Evolutionary conservation across 2,888 invertebrate species (phyloP), one percentile per base, ranked within the genome.

Genomic region (Celastrina argiolus): DNA sequence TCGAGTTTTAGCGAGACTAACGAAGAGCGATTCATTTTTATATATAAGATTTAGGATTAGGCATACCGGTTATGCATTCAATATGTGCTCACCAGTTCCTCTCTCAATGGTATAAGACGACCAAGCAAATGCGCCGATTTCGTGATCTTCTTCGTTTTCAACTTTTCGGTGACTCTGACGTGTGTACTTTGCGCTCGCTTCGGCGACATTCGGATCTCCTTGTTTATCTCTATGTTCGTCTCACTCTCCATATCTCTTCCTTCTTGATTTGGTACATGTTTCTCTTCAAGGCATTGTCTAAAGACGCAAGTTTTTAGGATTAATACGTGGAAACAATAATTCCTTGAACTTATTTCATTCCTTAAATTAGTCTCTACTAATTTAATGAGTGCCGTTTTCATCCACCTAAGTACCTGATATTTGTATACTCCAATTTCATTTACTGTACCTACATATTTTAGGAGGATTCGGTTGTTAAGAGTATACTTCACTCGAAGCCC

Each of bases 101-200:
- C 66, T 69, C 14, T 78, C 74, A 66, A 74, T 70, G 68, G 67
- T 70, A 79, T 81, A 26, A 70, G 70, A 56, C 83, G 80, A 10
- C 87, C 82, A 14, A 89, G 74, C 71, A 88, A 67, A 71, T 90
- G 90, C 5, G 89, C 89, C 0, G 89, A 90, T 69, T 88, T 85
- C 0, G 90, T 90, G 5, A 70, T 81, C 76, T 90, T 89, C 65
- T 83, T 84, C 67, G 76, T 74, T 63, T 79, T 82, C 34, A 73
- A 72, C 64, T 72, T 78, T 2, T 83, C 81, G 0, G 67, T 56
- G 16, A 85, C 65, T 69, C 83, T 82, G 16, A 76, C 65, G 72
- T 88, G 88, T 2, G 88, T 74, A 74, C 90, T 90, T 68, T 85
- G 85, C 6, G 88, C 85, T 68, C 81, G 84, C 79, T 88, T 90